Evolutionary conservation across 1,140 invertebrate species (phyloP).

Genomic region (Dendrolimus kikuchii): DNA sequence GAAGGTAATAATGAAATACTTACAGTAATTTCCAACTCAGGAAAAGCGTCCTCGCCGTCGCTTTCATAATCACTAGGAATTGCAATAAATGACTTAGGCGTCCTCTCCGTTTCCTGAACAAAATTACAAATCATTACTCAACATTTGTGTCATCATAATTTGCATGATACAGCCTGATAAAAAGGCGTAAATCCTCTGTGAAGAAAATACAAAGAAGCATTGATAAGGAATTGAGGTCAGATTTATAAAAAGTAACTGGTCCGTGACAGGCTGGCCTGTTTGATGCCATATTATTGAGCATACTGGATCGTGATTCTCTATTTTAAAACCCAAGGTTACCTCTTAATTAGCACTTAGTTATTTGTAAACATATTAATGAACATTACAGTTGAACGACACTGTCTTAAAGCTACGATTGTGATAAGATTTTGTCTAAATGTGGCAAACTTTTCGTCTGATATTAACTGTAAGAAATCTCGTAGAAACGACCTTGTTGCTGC

Average conservation of each 20-base stretch:
- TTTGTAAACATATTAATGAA: too few species aligned
- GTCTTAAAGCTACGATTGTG: too few species aligned
- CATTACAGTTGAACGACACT: too few species aligned
- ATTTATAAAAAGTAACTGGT: conserved; percentile 4
- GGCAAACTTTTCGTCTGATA: too few species aligned
- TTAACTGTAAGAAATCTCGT: too few species aligned
- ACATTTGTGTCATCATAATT: neutral
- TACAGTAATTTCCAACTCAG: conserved; percentile 53
- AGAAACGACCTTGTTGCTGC: too few species aligned
- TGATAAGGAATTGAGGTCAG: conserved; percentile 19
- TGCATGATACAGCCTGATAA: neutral
- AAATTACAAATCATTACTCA: conserved; percentile 8
- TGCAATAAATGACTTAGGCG: conserved; percentile 33
- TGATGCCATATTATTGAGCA: too few species aligned
- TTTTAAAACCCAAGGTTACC: too few species aligned
- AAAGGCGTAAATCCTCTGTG: neutral
- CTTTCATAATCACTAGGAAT: conserved; percentile 55
- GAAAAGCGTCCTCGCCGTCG: conserved; percentile 59
- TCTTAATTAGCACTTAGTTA: too few species aligned
- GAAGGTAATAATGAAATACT: conserved; percentile 25
- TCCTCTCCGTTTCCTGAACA: conserved; percentile 42
- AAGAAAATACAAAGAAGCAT: neutral
- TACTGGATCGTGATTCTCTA: too few species aligned
- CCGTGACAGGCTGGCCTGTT: conserved; percentile 10
- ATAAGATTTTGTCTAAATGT: too few species aligned